Evolutionary conservation across 1,140 invertebrate genomes (phyloP).

Genomic region (Liolophura sinensis): DNA sequence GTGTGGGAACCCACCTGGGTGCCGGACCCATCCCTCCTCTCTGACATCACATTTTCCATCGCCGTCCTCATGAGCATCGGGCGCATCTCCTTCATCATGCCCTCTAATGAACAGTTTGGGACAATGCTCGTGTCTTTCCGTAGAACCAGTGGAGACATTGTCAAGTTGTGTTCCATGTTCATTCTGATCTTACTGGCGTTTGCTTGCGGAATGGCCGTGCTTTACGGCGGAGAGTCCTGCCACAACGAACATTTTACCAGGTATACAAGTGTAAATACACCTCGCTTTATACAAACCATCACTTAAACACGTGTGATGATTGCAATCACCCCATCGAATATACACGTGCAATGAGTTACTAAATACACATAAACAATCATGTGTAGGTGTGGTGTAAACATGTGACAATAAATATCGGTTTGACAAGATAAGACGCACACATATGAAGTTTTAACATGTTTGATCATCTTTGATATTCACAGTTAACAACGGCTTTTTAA

Average conservation of each 20-base stretch:
- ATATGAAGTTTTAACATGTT: too few relatives aligned
- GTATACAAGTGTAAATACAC: constrained; percentile 17
- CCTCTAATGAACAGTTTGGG: constrained; percentile 43
- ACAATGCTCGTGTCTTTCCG: constrained; percentile 43
- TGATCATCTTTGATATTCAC: too few relatives aligned
- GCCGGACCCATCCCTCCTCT: constrained; percentile 38
- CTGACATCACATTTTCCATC: constrained; percentile 37
- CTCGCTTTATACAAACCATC: too few relatives aligned
- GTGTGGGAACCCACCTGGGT: constrained; percentile 33
- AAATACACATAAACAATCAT: background rate
- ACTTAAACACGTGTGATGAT: too few relatives aligned
- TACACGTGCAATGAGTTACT: too few relatives aligned
- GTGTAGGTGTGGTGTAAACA: background rate
- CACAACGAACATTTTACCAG: constrained; percentile 25
- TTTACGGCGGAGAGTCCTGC: constrained; percentile 35
- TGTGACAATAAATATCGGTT: too few relatives aligned
- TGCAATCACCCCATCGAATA: too few relatives aligned
- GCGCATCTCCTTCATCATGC: constrained; percentile 44
- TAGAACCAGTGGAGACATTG: constrained; percentile 28
- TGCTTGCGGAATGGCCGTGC: constrained; percentile 34
- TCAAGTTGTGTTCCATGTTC: constrained; percentile 40
- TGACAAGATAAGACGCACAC: too few relatives aligned
- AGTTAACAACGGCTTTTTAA: too few relatives aligned
- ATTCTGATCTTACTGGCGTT: constrained; percentile 37
- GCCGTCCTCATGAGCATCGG: constrained; percentile 36